Percentiles rank a stretch among this genome's conserved stretches.
These are phyloP conservation scores for Dasyornis broadbenti DNA, from an alignment of 2,113 vertebrate genomes.

Conservation along the genomic window DNA sequence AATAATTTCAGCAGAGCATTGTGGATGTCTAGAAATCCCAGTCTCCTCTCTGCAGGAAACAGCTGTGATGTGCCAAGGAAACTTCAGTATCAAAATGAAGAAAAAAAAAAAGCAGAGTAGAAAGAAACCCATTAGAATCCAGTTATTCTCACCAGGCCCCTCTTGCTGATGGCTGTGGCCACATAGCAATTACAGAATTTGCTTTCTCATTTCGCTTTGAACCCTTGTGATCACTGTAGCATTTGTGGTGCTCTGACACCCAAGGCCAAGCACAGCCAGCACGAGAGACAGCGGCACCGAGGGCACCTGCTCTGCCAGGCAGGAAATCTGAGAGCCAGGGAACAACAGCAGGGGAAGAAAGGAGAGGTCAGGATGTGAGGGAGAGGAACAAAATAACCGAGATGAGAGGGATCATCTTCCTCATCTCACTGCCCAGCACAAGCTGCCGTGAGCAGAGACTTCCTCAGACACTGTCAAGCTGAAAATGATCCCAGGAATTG, in stretches of 20 bases:
- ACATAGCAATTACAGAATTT: neutral
- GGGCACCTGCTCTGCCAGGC: neutral
- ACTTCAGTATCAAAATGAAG: neutral
- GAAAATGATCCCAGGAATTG: neutral
- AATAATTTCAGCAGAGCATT: neutral
- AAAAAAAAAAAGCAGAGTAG: neutral
- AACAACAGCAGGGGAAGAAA: neutral
- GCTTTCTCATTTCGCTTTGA: neutral
- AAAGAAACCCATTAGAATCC: neutral
- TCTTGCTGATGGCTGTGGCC: neutral
- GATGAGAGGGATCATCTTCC: neutral
- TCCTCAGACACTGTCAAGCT: neutral
- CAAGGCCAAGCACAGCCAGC: rapidly evolving
- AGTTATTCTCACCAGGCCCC: neutral
- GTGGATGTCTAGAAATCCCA: neutral
- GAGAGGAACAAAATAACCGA: neutral
- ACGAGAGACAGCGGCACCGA: neutral
- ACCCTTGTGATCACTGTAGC: rapidly evolving
- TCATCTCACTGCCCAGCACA: neutral
- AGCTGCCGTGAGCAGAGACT: neutral
- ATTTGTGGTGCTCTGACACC: rapidly evolving
- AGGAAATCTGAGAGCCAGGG: neutral
- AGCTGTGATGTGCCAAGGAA: neutral
- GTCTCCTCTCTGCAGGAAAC: neutral
- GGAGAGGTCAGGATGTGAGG: neutral